Base-by-base conservation (phyloP, 2,797 vertebrate species). In the Semaprochilodus insignis region DNA sequence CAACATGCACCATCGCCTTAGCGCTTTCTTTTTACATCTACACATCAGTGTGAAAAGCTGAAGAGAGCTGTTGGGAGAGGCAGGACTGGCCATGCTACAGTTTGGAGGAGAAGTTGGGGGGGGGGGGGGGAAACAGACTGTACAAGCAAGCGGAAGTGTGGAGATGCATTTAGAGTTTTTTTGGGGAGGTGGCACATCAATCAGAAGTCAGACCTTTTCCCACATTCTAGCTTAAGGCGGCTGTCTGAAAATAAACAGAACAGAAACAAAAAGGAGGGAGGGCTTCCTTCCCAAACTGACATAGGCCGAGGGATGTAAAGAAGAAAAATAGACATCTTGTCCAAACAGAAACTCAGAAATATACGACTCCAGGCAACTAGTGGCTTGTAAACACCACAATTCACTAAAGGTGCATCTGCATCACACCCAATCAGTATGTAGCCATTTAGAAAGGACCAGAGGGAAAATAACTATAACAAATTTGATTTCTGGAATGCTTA, bases 121-220 rank as follows among this genome's bases (percentile, higher is more conserved):
- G n/a, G n/a, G 70, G 69, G 52, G 36, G 27, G 52, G 52, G 55
- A 66, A 51, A 63, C 31, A 67, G 62, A 23, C 40, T 25, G 40
- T 25, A 36, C 54, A 72, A 55, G 51, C 23, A 27, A 25, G 48
- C 17, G 60, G 27, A 79, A 77, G 74, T 62, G 48, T 76, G 52
- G 25, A 71, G 60, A 74, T 81, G 77, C 65, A 71, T 78, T 67
- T 74, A 66, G 63, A 87, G 78, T 14, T 21, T 34, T 40, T 66
- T 17, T 31, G 34, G 31, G 23, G 85, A 85, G 90, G 85, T 89
- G 84, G 81, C 81, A 92, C 88, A 92, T 91, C 90, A 88, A 90
- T 91, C 90, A 91, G 85, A 88, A 89, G 90, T 83, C 78, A 91
- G 85, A 90, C 78, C 88, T 88, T 83, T 84, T 77, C 85, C 51